These are phyloP conservation scores for Marasmarcha lunaedactyla DNA, from an alignment of 2,888 invertebrate species.

Conservation along the genomic window DNA sequence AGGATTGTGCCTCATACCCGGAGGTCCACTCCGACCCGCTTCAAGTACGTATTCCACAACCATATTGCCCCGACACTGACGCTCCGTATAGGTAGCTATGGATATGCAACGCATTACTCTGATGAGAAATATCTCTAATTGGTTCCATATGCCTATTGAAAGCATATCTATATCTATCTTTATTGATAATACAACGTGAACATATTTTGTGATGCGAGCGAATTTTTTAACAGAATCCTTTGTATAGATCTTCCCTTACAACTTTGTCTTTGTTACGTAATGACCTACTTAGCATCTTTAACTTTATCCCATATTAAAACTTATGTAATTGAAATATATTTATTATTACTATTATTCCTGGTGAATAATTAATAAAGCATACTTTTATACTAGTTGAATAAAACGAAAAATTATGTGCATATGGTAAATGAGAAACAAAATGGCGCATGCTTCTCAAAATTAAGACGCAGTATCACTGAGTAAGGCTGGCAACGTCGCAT, in stretches of 20 bases:
- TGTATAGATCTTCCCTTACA: not conserved
- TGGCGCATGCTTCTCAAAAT: conserved; percentile 45
- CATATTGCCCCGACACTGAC: conserved; percentile 61
- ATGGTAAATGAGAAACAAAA: conserved; percentile 33
- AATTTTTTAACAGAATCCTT: too few relatives aligned
- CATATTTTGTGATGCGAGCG: conserved; percentile 16
- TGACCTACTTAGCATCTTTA: conserved; percentile 6
- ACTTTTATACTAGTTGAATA: too few relatives aligned
- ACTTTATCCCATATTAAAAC: too few relatives aligned
- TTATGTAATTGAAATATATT: too few relatives aligned
- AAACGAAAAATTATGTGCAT: not conserved
- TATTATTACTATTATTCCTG: too few relatives aligned
- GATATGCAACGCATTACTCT: conserved; percentile 27
- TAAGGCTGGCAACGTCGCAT: conserved; percentile 63
- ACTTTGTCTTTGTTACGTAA: conserved; percentile 21
- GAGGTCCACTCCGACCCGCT: conserved; percentile 49
- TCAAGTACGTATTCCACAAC: conserved; percentile 59
- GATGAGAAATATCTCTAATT: too few relatives aligned
- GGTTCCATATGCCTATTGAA: conserved; percentile 31
- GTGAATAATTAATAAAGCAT: too few relatives aligned
- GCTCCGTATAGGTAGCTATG: conserved; percentile 40
- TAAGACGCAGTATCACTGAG: conserved; percentile 54
- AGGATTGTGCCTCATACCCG: conserved; percentile 44
- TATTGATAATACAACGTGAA: conserved; percentile 18
- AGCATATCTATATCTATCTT: conserved; percentile 33